These are phyloP conservation scores for Druceiella hillmani DNA, from an alignment of 2,888 invertebrate species.

Conservation along the genomic window DNA sequence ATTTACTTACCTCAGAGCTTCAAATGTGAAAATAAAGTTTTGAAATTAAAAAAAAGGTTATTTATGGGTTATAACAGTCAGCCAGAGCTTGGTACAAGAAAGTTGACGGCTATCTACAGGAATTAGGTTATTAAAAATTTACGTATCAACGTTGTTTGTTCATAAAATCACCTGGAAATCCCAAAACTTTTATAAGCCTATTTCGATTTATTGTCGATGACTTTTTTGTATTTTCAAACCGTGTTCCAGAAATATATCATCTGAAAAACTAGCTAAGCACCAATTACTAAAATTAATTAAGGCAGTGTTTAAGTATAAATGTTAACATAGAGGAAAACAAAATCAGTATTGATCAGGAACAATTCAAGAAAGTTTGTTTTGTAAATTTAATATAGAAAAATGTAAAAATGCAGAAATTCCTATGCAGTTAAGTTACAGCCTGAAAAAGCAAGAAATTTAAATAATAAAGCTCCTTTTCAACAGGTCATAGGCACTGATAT, in stretches of 20 bases:
- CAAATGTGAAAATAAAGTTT: constrained; percentile 17
- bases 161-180: too few relatives aligned
- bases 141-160: not conserved
- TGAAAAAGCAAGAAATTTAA: not conserved
- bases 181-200: too few relatives aligned
- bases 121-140: not conserved
- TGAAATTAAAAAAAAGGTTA: constrained; percentile 21
- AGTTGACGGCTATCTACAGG: constrained; percentile 1
- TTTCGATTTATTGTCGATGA: too few relatives aligned
- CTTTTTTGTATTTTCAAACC: too few relatives aligned
- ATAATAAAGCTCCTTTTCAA: too few relatives aligned
- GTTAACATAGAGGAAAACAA: too few relatives aligned
- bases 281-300: too few relatives aligned
- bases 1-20: constrained; percentile 17
- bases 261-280: too few relatives aligned
- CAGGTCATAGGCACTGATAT: too few relatives aligned
- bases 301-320: too few relatives aligned
- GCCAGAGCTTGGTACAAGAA: constrained; percentile 16
- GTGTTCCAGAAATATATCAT: too few relatives aligned
- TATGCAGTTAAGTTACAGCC: constrained; percentile 9
- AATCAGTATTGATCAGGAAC: constrained; percentile 1
- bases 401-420: constrained; percentile 8
- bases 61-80: constrained; percentile 21
- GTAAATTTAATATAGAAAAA: constrained; percentile 9
- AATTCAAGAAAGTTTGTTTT: not conserved